Conservation (phyloP, 2,888 invertebrate species). For the Pristionchus mayeri region DNA sequence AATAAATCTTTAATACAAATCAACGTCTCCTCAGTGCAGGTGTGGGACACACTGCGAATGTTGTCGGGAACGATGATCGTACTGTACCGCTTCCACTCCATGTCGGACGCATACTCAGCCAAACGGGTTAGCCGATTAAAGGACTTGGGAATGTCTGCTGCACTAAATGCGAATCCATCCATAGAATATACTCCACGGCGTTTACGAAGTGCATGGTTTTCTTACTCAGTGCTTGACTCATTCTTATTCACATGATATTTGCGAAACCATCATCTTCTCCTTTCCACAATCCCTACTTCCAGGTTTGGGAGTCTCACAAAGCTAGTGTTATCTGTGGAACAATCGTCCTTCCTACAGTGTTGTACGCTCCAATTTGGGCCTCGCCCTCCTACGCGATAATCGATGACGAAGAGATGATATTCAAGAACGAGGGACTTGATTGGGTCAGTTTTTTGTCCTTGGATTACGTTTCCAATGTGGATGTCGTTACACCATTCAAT, state of each 20-base stretch:
- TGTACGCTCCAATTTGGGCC: constrained; percentile 15
- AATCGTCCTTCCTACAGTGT: neutral
- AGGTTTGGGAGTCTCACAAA: constrained; percentile 13
- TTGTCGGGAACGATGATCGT: neutral
- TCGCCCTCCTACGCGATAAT: neutral
- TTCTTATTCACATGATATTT: neutral
- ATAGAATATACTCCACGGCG: too few species aligned
- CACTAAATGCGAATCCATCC: too few species aligned
- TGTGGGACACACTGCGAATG: constrained; percentile 22
- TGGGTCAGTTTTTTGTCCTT: neutral
- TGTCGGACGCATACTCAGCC: neutral
- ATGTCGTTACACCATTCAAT: too few species aligned
- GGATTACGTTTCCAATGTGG: neutral
- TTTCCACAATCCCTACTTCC: neutral
- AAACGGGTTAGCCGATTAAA: constrained; percentile 6
- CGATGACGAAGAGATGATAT: constrained; percentile 44
- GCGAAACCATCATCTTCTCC: neutral
- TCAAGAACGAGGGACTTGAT: neutral
- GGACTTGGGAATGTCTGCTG: too few species aligned
- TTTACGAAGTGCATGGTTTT: too few species aligned
- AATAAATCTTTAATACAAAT: neutral
- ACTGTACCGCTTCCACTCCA: constrained; percentile 19
- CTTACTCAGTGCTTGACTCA: too few species aligned
- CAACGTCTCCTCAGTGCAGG: neutral
- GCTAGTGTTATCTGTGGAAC: neutral